Conservation (phyloP, 2,888 invertebrate genomes). For the Sussaba pulchella region DNA sequence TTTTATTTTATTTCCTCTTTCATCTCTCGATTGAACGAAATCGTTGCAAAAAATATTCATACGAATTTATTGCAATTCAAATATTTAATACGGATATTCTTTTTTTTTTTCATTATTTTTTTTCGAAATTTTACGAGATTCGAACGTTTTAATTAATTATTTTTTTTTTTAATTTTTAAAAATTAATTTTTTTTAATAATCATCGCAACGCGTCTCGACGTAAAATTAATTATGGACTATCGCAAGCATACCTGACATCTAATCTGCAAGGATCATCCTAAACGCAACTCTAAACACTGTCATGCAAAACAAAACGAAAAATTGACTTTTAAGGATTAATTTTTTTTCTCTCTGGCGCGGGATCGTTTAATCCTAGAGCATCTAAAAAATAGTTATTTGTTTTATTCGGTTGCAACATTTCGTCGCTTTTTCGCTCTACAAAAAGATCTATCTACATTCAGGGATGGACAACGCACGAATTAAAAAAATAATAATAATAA, state of each 20-base stretch:
- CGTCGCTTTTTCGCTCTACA: slow-evolving; percentile 55
- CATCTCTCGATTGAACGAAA: background rate
- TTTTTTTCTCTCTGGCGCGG: slow-evolving; percentile 21
- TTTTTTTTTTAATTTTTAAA: slow-evolving; percentile 1
- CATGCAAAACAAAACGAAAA: slow-evolving; percentile 24
- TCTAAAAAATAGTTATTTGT: slow-evolving; percentile 50
- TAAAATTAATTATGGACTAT: slow-evolving; percentile 50
- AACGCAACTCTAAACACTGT: slow-evolving; percentile 7
- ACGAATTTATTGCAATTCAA: slow-evolving; percentile 14
- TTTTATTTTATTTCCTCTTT: background rate
- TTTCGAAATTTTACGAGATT: slow-evolving; percentile 40
- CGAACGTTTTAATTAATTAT: slow-evolving; percentile 21
- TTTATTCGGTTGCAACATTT: slow-evolving; percentile 11
- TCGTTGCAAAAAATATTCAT: background rate
- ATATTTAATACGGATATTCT: background rate
- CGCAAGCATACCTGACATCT: slow-evolving; percentile 36
- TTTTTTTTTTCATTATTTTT: background rate
- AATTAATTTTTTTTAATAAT: slow-evolving; percentile 13
- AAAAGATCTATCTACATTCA: slow-evolving; percentile 35
- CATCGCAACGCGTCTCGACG: slow-evolving; percentile 23
- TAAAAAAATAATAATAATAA: background rate
- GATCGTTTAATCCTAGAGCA: slow-evolving; percentile 45
- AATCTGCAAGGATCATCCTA: slow-evolving; percentile 39
- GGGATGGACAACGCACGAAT: background rate
- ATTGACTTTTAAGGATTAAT: background rate